These are phyloP conservation scores for Sesia bembeciformis DNA, from an alignment of 2,888 invertebrate genomes.

Conservation along the genomic window DNA sequence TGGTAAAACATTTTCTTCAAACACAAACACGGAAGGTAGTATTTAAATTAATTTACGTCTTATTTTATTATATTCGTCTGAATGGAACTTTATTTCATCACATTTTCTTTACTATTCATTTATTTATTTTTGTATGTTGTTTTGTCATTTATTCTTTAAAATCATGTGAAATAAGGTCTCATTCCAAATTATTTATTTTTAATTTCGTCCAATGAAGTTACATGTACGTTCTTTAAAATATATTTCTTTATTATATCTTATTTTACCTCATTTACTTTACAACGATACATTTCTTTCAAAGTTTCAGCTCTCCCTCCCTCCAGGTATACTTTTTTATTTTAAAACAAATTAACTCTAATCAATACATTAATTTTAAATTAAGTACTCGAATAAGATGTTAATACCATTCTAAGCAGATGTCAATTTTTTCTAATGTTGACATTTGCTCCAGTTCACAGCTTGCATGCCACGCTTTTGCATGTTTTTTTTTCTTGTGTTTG, in stretches of 20 bases:
- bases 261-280: slow-evolving; percentile 37
- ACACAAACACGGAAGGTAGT: slow-evolving; percentile 66
- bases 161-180: slow-evolving; percentile 13
- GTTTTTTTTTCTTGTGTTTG: slow-evolving; percentile 4
- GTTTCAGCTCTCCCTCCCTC: slow-evolving; percentile 50
- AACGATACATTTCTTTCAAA: slow-evolving; percentile 47
- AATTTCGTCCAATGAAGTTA: slow-evolving; percentile 14
- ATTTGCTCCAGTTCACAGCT: slow-evolving; percentile 33
- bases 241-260: slow-evolving; percentile 10
- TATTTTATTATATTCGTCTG: slow-evolving; percentile 31
- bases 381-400: slow-evolving; percentile 27
- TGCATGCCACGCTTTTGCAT: slow-evolving; percentile 40
- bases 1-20: slow-evolving; percentile 64
- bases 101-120: slow-evolving; percentile 9
- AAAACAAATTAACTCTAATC: slow-evolving; percentile 59
- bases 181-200: slow-evolving; percentile 7
- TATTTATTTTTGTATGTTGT: slow-evolving; percentile 14
- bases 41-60: slow-evolving; percentile 58
- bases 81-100: slow-evolving; percentile 32
- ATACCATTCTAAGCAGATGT: slow-evolving; percentile 38
- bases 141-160: slow-evolving; percentile 4
- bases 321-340: slow-evolving; percentile 51
- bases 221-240: slow-evolving; percentile 33
- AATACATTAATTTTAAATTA: slow-evolving; percentile 39
- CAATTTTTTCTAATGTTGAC: slow-evolving; percentile 23